Evolutionary conservation across 2,888 invertebrate genomes (phyloP).

Genomic region (Mesopsocus fuscifrons): DNA sequence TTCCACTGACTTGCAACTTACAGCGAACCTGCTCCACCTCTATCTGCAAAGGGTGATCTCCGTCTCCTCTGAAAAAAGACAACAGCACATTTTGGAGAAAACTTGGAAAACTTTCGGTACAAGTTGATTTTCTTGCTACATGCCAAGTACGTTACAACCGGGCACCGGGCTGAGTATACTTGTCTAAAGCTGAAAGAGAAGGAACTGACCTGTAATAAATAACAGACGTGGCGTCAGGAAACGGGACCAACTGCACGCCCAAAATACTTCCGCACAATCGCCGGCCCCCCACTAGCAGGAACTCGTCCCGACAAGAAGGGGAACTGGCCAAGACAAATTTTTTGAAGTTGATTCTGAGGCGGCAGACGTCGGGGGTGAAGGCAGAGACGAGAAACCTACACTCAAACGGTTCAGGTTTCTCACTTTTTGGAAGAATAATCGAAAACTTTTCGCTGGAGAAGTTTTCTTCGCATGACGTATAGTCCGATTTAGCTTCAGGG

Average conservation of each 20-base stretch:
- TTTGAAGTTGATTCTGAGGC: neutral
- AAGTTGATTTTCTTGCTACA: no score
- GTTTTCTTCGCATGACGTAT: no score
- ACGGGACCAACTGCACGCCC: neutral
- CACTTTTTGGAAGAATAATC: no score
- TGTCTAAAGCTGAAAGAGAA: no score
- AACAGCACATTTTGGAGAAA: neutral
- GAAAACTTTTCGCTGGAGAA: no score
- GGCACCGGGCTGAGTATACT: no score
- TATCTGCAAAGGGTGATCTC: neutral
- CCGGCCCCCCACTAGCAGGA: neutral
- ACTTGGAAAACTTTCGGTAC: no score
- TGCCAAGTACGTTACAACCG: no score
- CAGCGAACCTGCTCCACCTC: neutral
- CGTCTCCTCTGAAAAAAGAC: slow-evolving; percentile 5
- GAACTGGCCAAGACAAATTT: neutral
- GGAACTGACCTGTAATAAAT: no score
- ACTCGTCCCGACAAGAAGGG: neutral
- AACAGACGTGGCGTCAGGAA: neutral
- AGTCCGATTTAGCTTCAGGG: no score
- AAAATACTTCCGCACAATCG: slow-evolving; percentile 5
- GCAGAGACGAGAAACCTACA: no score
- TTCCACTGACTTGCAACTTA: neutral
- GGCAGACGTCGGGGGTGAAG: neutral
- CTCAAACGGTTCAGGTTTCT: no score